Conservation (phyloP, 2,888 invertebrate genomes). For the Philaethria dido region DNA sequence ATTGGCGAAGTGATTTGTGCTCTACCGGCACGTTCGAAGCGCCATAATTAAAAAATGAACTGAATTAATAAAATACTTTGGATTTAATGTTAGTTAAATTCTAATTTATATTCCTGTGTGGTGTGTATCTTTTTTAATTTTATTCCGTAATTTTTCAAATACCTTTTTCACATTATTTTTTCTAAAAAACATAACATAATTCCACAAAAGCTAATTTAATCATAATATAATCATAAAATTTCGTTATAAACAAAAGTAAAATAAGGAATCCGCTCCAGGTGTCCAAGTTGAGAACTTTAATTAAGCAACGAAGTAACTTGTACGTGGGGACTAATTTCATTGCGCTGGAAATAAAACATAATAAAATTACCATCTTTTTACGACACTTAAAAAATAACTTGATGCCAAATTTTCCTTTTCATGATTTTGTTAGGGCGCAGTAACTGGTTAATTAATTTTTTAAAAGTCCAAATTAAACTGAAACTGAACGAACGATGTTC, state of each 20-base stretch:
- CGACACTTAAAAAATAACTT: constrained; percentile 53
- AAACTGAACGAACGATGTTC: constrained; percentile 59
- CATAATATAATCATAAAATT: no score
- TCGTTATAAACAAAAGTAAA: constrained; percentile 21
- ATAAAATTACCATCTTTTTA: constrained; percentile 53
- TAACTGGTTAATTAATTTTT: constrained; percentile 76
- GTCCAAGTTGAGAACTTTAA: constrained; percentile 46
- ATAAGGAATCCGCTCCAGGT: constrained; percentile 44
- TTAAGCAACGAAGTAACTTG: constrained; percentile 45
- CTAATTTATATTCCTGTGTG: no score
- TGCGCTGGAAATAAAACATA: constrained; percentile 50
- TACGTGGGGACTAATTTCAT: constrained; percentile 51
- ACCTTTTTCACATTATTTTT: no score
- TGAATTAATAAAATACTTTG: no score
- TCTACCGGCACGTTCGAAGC: no score
- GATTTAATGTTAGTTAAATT: no score
- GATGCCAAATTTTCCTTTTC: constrained; percentile 52
- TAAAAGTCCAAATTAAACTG: constrained; percentile 63
- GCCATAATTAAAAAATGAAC: no score
- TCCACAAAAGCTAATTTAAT: no score
- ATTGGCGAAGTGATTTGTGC: no score
- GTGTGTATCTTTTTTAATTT: no score
- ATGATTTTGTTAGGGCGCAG: constrained; percentile 62
- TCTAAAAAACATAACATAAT: no score
- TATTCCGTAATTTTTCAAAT: no score